Evolutionary conservation across 2,888 invertebrate genomes (phyloP).

Genomic region (Macaria notata): DNA sequence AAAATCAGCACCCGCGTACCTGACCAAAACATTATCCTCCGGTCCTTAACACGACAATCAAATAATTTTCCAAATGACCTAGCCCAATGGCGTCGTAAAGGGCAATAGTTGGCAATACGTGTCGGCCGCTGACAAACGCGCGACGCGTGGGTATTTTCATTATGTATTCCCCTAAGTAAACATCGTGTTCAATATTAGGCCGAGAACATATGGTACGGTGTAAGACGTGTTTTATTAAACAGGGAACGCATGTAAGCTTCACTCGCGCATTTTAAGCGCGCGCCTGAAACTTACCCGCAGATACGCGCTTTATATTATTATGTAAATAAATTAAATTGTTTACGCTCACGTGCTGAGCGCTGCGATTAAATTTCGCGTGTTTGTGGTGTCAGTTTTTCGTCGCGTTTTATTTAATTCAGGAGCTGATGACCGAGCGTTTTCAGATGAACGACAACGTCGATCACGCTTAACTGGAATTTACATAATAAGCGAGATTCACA

Average conservation of each 20-base stretch:
- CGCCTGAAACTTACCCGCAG: conserved; percentile 24
- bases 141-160: conserved; percentile 43
- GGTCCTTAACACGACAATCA: conserved; percentile 23
- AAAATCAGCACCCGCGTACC: neutral
- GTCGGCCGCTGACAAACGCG: conserved; percentile 33
- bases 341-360: conserved; percentile 11
- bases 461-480: too few relatives aligned
- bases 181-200: conserved; percentile 55
- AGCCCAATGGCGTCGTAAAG: conserved; percentile 27
- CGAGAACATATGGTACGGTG: conserved; percentile 51
- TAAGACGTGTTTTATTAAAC: conserved; percentile 60
- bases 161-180: conserved; percentile 58
- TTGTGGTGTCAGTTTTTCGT: neutral
- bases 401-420: too few relatives aligned
- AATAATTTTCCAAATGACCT: conserved; percentile 29
- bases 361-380: conserved; percentile 11
- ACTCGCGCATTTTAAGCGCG: conserved; percentile 38
- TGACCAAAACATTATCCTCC: conserved; percentile 13
- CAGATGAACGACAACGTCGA: too few relatives aligned
- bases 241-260: conserved; percentile 37
- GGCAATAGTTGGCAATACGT: conserved; percentile 29
- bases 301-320: conserved; percentile 24
- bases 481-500: too few relatives aligned
- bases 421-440: too few relatives aligned
- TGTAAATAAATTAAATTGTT: conserved; percentile 28